These are phyloP conservation scores for Aphelocoma coerulescens DNA, from an alignment of 2,113 vertebrate genomes.

Conservation along the genomic window DNA sequence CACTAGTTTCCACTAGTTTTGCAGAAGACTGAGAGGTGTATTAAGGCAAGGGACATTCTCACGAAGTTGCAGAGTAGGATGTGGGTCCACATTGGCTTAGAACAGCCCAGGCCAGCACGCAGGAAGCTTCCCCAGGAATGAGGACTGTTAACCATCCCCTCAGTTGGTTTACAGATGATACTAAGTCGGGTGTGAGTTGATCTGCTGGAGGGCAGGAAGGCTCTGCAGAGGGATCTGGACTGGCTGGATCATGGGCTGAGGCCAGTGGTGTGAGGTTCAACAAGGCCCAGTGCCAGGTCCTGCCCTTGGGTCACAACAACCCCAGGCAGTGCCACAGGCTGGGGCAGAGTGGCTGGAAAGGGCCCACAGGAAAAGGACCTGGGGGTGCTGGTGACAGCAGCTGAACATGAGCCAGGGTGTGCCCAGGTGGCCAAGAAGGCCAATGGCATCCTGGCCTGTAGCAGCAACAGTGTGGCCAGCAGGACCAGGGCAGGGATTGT, in stretches of 20 bases:
- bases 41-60: background rate
- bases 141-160: background rate
- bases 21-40: background rate
- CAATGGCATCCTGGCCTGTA: background rate
- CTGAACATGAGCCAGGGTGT: background rate
- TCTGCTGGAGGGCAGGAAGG: background rate
- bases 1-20: background rate
- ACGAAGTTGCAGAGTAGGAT: background rate
- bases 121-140: background rate
- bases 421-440: background rate
- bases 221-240: background rate
- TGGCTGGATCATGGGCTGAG: background rate
- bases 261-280: background rate
- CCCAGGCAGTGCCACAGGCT: background rate
- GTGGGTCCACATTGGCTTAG: background rate
- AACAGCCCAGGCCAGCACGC: background rate
- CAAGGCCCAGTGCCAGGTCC: background rate
- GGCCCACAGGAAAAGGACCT: background rate
- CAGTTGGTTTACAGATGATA: rapidly evolving
- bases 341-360: background rate
- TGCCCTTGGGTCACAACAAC: background rate
- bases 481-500: background rate
- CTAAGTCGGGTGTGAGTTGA: background rate
- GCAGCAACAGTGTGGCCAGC: background rate
- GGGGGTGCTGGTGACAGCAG: background rate